phyloP scores from a whole-genome alignment of 2,888 invertebrate genomes.

The Meghimatium bilineatum region DNA sequence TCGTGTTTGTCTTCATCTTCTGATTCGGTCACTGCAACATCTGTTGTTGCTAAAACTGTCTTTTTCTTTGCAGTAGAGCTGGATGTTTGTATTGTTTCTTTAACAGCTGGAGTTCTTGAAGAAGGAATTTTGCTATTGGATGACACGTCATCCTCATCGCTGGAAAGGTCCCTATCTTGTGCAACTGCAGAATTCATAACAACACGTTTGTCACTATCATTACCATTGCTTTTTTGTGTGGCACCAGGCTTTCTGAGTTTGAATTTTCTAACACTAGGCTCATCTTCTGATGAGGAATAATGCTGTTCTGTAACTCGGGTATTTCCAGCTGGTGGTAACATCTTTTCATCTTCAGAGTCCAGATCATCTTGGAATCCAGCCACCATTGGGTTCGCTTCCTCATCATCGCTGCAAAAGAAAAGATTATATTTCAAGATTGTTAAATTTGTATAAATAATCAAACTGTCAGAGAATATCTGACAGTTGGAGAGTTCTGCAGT shows the following conservation, averaged over 20 bases:
- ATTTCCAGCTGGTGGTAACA: not conserved
- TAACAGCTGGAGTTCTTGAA: not conserved
- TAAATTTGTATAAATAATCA: no score
- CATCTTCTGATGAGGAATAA: conserved; percentile 37
- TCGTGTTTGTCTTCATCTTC: conserved; percentile 52
- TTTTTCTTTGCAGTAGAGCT: not conserved
- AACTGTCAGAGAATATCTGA: no score
- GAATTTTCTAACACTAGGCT: not conserved
- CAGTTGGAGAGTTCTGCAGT: no score
- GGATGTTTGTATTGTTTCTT: not conserved
- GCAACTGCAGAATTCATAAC: conserved; percentile 50
- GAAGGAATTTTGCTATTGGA: conserved; percentile 9
- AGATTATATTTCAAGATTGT: not conserved
- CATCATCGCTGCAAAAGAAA: conserved; percentile 60
- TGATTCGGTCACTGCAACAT: conserved; percentile 26
- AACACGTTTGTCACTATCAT: conserved; percentile 29
- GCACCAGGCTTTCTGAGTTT: not conserved
- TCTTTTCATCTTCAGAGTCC: conserved; percentile 82
- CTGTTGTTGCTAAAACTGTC: not conserved
- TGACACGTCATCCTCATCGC: conserved; percentile 53
- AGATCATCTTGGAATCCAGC: conserved; percentile 90
- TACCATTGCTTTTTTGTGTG: not conserved
- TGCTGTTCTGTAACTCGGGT: not conserved
- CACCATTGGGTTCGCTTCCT: conserved; percentile 78
- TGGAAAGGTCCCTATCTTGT: conserved; percentile 59